These are phyloP conservation scores for Osmerus eperlanus DNA, from an alignment of 2,113 vertebrate genomes.

Conservation along the genomic window DNA sequence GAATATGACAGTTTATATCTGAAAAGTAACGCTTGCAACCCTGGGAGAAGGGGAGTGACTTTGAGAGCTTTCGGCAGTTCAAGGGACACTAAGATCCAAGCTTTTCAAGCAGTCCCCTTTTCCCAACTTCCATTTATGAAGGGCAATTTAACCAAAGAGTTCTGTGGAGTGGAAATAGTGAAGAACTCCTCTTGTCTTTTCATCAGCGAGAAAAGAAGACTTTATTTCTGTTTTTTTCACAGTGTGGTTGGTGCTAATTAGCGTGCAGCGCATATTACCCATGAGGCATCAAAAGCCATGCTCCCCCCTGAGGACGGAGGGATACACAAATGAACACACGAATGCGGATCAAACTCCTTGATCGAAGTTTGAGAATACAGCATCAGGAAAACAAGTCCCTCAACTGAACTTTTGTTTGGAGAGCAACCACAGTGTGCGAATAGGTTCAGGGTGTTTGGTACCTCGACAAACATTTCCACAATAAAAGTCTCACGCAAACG, in stretches of 20 bases:
- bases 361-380: slow-evolving; percentile 27
- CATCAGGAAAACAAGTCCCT: too few species aligned
- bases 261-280: slow-evolving; percentile 50
- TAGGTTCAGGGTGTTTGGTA: too few species aligned
- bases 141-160: slow-evolving; percentile 35
- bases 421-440: too few species aligned
- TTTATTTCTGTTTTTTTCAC: slow-evolving; percentile 49
- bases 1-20: slow-evolving; percentile 20
- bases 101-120: slow-evolving; percentile 30
- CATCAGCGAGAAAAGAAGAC: slow-evolving; percentile 43
- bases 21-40: slow-evolving; percentile 17
- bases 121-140: slow-evolving; percentile 38
- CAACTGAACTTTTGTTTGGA: too few species aligned
- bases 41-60: slow-evolving; percentile 12
- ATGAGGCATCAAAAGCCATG: slow-evolving; percentile 44
- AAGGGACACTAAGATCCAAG: slow-evolving; percentile 51
- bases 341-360: slow-evolving; percentile 34
- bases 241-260: slow-evolving; percentile 64
- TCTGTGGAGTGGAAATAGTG: slow-evolving; percentile 25
- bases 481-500: too few species aligned
- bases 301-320: slow-evolving; percentile 35
- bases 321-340: slow-evolving; percentile 39
- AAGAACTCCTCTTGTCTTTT: slow-evolving; percentile 38
- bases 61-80: slow-evolving; percentile 46
- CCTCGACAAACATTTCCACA: too few species aligned